Percentiles rank a stretch among this genome's conserved stretches.
These are phyloP conservation scores for Chelonus insularis DNA, from an alignment of 1,140 invertebrate species.

Conservation along the genomic window DNA sequence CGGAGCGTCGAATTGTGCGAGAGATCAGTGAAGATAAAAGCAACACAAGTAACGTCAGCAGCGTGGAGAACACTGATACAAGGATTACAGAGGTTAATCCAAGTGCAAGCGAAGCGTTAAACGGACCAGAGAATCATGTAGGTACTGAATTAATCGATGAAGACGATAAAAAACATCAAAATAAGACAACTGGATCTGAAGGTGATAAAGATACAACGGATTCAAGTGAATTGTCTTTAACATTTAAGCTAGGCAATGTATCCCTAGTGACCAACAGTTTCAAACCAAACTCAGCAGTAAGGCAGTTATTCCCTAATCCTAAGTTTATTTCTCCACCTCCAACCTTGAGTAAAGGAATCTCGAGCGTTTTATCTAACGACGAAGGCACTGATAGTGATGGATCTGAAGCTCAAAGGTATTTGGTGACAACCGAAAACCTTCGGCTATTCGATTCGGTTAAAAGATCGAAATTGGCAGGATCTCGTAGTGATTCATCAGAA, in stretches of 20 bases:
- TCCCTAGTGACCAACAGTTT: conserved; percentile 65
- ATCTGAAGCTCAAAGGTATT: conserved; percentile 56
- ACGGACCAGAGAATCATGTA: background rate
- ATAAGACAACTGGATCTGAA: conserved; percentile 36
- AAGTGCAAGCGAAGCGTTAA: background rate
- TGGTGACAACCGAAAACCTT: conserved; percentile 68
- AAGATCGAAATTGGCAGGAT: conserved; percentile 58
- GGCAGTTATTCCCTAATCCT: conserved; percentile 71
- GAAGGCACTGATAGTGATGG: conserved; percentile 42
- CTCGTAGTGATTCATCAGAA: conserved; percentile 52
- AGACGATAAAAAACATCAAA: conserved; percentile 5
- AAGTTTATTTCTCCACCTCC: conserved; percentile 64
- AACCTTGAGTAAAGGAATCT: conserved; percentile 48
- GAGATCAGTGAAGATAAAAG: conserved; percentile 55
- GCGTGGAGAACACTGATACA: conserved; percentile 1
- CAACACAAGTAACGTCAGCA: conserved; percentile 38
- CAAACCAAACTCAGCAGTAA: conserved; percentile 73
- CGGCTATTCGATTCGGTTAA: conserved; percentile 69
- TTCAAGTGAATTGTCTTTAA: conserved; percentile 60
- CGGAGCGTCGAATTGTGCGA: conserved; percentile 66
- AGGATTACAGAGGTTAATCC: background rate
- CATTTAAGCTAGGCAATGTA: conserved; percentile 65
- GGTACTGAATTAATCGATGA: background rate
- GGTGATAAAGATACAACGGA: conserved; percentile 42
- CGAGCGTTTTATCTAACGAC: conserved; percentile 24